Base-by-base conservation (phyloP, 1,140 invertebrate genomes). In the Carcinoscorpius rotundicauda region DNA sequence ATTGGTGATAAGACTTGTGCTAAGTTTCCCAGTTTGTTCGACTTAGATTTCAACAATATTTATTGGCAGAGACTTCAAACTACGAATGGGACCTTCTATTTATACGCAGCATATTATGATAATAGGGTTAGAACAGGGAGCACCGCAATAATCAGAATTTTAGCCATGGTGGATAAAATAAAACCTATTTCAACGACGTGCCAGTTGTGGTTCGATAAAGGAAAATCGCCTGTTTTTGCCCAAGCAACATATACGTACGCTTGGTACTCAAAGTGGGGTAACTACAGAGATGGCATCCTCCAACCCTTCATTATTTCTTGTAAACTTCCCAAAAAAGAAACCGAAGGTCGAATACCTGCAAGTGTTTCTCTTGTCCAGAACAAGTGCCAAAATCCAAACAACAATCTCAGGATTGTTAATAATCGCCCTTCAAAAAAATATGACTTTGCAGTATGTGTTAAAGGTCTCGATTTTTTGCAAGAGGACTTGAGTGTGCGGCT, bases 231-330 rank as follows among this genome's bases (percentile, higher is more conserved):
- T 6, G 84, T 87, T 3, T 82, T 94, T 48, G 84, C 89, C 4
- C 87, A 87, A 70, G 73, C 75, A 9, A 68, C 71, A 75, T 95
- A 94, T 77, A 93, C 93, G 72, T 94, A 94, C 74, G 89, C 93
- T 67, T 96, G 92, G 92, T 90, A 91, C 74, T 85, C 86, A 63
- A 93, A 92, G 75, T 95, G 91, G 91, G 91, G 91, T 48, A 95
- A 95, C 76, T 93, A 93, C 76, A 89, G 91, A 73, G 87, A 93
- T 74, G 89, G 88, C 5, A 87, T 93, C 60, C 88, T 93, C 71
- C 91, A 95, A 75, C 92, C 92, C 0, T 95, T 93, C 74, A 78
- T 96, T 66, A 86, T 93, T 59, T 88, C 91, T 3, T 96, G 92
- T 76, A 87, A 89, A 73, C 87, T 92, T 0, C 84, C 86, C 3